A percentile compares a stretch with the other conserved stretches of the same genome.
Conservation (phyloP, 2,888 invertebrate species). For the Peribatodes rhomboidaria region DNA sequence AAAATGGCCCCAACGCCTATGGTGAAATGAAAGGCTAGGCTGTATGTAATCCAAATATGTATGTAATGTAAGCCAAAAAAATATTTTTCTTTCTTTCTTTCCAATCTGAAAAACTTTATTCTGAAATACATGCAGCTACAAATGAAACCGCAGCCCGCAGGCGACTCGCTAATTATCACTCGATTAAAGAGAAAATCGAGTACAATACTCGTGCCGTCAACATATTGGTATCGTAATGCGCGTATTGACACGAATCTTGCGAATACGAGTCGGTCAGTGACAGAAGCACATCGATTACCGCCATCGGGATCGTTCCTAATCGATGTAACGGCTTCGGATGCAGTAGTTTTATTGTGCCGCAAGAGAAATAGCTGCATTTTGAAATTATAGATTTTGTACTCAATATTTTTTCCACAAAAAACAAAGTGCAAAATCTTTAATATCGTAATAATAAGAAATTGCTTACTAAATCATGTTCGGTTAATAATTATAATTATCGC, state of each 20-base stretch:
- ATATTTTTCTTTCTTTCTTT: too few relatives aligned
- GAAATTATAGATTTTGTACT: too few relatives aligned
- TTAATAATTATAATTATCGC: too few relatives aligned
- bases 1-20: too few relatives aligned
- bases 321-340: conserved; percentile 52
- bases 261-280: conserved; percentile 47
- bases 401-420: too few relatives aligned
- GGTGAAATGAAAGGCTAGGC: too few relatives aligned
- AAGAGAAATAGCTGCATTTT: background rate
- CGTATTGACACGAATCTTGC: conserved; percentile 53
- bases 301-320: conserved; percentile 52
- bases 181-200: conserved; percentile 21
- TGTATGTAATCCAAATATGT: too few relatives aligned
- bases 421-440: too few relatives aligned
- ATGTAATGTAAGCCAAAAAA: too few relatives aligned
- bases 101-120: too few relatives aligned
- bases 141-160: background rate
- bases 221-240: conserved; percentile 33
- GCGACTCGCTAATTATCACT: background rate
- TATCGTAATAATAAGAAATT: too few relatives aligned
- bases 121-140: background rate
- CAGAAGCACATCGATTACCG: conserved; percentile 53
- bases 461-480: too few relatives aligned
- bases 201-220: conserved; percentile 13
- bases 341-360: conserved; percentile 22